Base-by-base conservation (phyloP, 2,888 invertebrate genomes). In the Chalcis sispes region DNA sequence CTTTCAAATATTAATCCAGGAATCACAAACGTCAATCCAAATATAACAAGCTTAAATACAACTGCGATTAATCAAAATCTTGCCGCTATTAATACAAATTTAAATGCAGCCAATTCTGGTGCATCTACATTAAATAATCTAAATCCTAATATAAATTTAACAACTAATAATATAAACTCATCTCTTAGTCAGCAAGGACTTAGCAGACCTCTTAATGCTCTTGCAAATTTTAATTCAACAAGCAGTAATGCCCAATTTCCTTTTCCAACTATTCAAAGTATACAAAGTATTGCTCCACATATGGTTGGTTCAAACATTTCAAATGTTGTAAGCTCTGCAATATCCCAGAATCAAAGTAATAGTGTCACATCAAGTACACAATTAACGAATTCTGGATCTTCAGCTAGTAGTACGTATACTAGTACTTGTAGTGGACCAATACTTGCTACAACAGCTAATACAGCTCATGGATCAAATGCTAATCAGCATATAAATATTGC, bases 181-280 rank as follows among this genome's bases (percentile, higher is more conserved):
- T 82, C 81, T 69, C 78, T 87, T 15, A 85, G 83, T 79, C 85
- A 86, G 50, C 80, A 80, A 75, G 80, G 82, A 64, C 81, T 86
- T 18, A 86, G 82, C 79, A 82, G 87, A 75, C 62, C 81, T 56
- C 61, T 85, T 13, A 88, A 85, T 79, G 83, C 85, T 48, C 80
- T 83, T 46, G 81, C 82, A 67, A 86, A 82, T 77, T 81, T 85
- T 64, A 85, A 83, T 77, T 81, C 84, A 2, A 81, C 81, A 20
- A 86, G 84, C 66, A 86, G 85, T 40, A 85, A 81, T 80, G 81
- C 85, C 50, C 86, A 84, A 77, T 88, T 88, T 83, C 87, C 88
- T 75, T 88, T 88, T 80, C 88, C 87, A 84, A 83, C 88, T 10
- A 87, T 88, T 79, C 88, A 88, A 70, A 88, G 86, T 75, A 87